Conservation (phyloP, 1,140 invertebrate species). For the Elymnias hypermnestra region DNA sequence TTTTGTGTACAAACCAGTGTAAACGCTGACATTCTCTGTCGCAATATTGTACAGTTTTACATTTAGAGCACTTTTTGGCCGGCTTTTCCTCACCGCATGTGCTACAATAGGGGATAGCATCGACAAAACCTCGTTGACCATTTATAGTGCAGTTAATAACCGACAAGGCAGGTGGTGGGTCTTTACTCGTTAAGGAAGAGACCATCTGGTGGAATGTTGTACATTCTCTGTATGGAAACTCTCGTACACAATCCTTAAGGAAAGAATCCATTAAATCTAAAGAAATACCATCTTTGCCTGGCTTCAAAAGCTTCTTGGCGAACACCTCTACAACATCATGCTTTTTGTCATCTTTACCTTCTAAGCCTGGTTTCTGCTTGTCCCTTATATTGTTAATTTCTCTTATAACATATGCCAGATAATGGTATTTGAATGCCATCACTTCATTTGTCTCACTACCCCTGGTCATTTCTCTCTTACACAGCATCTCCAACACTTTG, state of each 20-base stretch:
- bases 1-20: constrained; percentile 98
- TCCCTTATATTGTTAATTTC: constrained; percentile 82
- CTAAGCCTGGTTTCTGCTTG: constrained; percentile 76
- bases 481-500: constrained; percentile 89
- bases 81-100: constrained; percentile 94
- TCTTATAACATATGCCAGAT: constrained; percentile 85
- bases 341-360: constrained; percentile 77
- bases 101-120: constrained; percentile 85
- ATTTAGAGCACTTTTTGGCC: constrained; percentile 95
- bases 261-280: constrained; percentile 89
- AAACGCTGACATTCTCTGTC: constrained; percentile 94
- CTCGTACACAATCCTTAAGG: constrained; percentile 88
- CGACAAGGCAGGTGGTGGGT: constrained; percentile 81
- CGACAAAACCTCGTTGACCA: constrained; percentile 87
- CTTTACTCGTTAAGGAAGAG: constrained; percentile 82
- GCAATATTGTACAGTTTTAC: constrained; percentile 96
- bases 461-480: constrained; percentile 91
- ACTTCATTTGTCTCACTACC: constrained; percentile 93
- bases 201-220: constrained; percentile 91
- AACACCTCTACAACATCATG: constrained; percentile 84
- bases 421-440: constrained; percentile 94
- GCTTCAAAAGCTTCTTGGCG: constrained; percentile 85
- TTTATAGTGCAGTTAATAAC: constrained; percentile 92
- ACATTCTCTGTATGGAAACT: constrained; percentile 92
- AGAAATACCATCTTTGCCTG: constrained; percentile 83